phyloP scores from a whole-genome alignment of 2,797 vertebrate species.

The Macrochelys suwanniensis region DNA sequence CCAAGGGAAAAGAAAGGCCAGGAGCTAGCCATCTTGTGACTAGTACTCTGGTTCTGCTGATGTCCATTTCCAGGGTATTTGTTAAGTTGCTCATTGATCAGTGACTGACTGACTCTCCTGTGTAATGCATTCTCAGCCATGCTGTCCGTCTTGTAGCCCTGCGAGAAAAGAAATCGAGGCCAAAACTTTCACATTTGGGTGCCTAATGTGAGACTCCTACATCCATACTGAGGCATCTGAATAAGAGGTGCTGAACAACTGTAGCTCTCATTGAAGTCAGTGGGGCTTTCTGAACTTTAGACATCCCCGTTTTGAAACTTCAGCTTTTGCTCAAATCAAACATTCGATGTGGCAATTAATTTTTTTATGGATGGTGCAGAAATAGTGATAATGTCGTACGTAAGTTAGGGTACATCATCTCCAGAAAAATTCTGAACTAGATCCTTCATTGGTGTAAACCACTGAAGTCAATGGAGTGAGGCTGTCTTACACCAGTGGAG shows the following conservation, averaged over 20 bases:
- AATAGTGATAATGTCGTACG: neutral
- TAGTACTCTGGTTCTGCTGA: neutral
- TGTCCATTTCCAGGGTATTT: neutral
- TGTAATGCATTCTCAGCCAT: neutral
- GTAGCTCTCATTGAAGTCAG: neutral
- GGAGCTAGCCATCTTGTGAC: neutral
- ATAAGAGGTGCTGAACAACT: neutral
- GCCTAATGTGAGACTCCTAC: neutral
- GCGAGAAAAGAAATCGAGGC: neutral
- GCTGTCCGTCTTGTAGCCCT: neutral
- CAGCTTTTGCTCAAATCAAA: neutral
- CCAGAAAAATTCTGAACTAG: neutral
- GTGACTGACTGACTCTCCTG: neutral
- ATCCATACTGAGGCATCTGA: neutral
- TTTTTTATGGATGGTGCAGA: neutral
- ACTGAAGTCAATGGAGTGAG: neutral
- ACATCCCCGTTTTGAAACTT: neutral
- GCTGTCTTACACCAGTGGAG: constrained; percentile 60
- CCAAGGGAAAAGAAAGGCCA: neutral
- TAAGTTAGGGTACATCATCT: neutral
- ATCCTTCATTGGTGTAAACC: neutral
- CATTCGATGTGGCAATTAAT: accelerated
- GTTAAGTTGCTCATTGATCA: neutral
- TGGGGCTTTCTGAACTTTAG: neutral
- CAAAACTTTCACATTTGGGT: neutral